Base-by-base conservation (phyloP, 1,140 invertebrate species). In the Cydia amplana region DNA sequence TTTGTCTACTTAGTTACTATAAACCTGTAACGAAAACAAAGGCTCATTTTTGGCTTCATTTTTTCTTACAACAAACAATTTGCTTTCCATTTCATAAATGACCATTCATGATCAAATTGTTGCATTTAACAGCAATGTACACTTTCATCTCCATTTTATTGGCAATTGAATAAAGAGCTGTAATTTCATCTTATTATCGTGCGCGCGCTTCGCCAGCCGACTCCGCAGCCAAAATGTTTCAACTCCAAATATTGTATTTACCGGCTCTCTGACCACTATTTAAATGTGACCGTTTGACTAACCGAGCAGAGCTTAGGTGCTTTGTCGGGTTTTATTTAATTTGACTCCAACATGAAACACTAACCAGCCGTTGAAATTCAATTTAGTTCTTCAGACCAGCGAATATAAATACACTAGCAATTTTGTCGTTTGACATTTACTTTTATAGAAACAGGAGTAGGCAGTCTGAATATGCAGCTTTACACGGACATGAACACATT, bases 141-240 rank as follows among this genome's bases (percentile, higher is more conserved):
- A 80, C 65, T 82, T 80, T 77, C 75, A 74, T 80, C 77, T 77
- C 79, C 77, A 79, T 79, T 83, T 83, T 81, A 83, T 83, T 78
- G 76, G 63, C 78, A 77, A 83, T 80, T 80, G 72, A 72, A 72
- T 64, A 72, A 76, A 78, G 78, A 63, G 74, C 78, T 74, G 76
- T 76, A 81, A 83, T 81, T 83, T 77, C 74, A 78, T 79, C 81
- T 83, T 78, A 79, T 81, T 83, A 79, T 72, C 65, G 72, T 55
- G 55, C 46, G 51, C 70, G 55, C 36, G 73, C 63, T 60, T 40
- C 49, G 60, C 18, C 51, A 10, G 32, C 25, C 32, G 32, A 43
- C 32, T 18, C 16, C 10, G 16, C n/a, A n/a, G 28, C 14, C 28
- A 32, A 67, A 67, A 67, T 67, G 32, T 67, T 67, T 64, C 25